Percentiles rank a stretch among this genome's conserved stretches.
Conservation (phyloP, 2,888 invertebrate species). For the Drosophila longiperda region DNA sequence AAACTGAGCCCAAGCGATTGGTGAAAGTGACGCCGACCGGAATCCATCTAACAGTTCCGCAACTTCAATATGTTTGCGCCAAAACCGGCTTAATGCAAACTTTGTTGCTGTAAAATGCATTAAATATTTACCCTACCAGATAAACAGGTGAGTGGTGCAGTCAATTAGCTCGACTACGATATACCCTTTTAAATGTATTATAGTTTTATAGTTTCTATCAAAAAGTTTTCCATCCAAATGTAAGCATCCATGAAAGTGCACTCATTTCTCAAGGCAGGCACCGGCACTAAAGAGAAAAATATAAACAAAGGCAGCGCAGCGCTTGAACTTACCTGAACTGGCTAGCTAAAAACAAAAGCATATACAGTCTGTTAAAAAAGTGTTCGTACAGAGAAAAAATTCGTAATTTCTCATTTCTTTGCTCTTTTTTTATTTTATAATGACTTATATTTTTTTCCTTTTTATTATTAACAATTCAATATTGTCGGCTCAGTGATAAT, state of each 20-base stretch:
- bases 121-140: not conserved
- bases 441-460: not conserved
- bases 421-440: not conserved
- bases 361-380: not conserved
- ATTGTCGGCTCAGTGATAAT: no score
- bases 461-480: no score
- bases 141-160: not conserved
- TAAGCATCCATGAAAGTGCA: not conserved
- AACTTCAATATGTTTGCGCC: constrained; percentile 47
- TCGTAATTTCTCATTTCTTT: not conserved
- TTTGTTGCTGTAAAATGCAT: constrained; percentile 36
- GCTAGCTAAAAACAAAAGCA: not conserved
- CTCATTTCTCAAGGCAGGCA: not conserved
- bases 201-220: not conserved
- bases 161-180: not conserved
- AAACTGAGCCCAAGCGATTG: constrained; percentile 49
- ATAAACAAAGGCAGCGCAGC: not conserved
- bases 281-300: not conserved
- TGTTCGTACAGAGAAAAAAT: not conserved
- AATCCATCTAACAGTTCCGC: constrained; percentile 45
- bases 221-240: not conserved
- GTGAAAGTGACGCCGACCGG: constrained; percentile 73
- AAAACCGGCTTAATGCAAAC: constrained; percentile 39
- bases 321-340: not conserved
- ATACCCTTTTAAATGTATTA: not conserved